Conservation (phyloP, 2,888 invertebrate species). For the Ophioninae sp. region DNA sequence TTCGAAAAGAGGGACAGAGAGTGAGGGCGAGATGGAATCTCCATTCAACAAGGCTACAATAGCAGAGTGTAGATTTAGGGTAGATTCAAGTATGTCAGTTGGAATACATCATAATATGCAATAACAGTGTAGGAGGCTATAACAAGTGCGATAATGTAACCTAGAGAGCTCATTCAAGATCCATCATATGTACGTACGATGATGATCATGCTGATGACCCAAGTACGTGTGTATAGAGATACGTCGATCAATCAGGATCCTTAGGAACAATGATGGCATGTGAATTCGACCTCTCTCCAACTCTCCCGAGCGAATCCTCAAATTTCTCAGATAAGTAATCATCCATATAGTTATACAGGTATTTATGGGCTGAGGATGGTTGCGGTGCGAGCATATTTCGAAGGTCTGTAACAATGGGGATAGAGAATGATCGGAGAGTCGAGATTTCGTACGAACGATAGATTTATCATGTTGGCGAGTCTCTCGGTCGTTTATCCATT, state of each 20-base stretch:
- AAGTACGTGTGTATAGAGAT: constrained; percentile 15
- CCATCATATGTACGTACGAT: constrained; percentile 5
- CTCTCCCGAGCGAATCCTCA: constrained; percentile 46
- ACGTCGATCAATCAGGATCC: constrained; percentile 62
- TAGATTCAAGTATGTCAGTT: constrained; percentile 24
- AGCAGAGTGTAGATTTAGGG: constrained; percentile 34
- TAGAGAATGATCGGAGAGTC: constrained; percentile 44
- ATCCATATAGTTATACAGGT: constrained; percentile 1
- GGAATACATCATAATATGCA: constrained; percentile 11
- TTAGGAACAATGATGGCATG: constrained; percentile 59
- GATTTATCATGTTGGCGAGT: constrained; percentile 51
- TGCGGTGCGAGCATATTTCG: constrained; percentile 57
- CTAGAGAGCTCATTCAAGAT: constrained; percentile 39
- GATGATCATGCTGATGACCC: not conserved
- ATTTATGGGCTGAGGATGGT: constrained; percentile 3
- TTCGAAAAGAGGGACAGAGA: not conserved
- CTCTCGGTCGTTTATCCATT: constrained; percentile 52
- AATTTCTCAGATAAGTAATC: constrained; percentile 51
- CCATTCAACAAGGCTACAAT: not conserved
- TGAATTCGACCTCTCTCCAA: constrained; percentile 56
- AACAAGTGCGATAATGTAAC: constrained; percentile 38
- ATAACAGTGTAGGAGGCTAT: not conserved
- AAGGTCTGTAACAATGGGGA: constrained; percentile 61
- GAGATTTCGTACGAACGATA: constrained; percentile 59
- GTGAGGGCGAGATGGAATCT: not conserved